These are phyloP conservation scores for Podabrus alpinus DNA, from an alignment of 2,888 invertebrate species.

Conservation along the genomic window DNA sequence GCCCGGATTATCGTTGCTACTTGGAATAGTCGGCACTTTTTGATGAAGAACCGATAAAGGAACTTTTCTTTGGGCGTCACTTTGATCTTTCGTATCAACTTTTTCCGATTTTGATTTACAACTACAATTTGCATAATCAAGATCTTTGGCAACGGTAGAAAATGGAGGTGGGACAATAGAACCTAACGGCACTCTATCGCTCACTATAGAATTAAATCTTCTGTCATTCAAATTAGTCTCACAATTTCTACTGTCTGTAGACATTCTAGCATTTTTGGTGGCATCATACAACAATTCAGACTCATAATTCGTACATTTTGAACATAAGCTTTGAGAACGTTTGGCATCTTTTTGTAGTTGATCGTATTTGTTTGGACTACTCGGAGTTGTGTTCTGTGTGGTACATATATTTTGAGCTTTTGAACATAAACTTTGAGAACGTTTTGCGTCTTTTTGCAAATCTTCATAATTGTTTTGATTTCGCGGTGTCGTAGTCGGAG, in stretches of 20 bases:
- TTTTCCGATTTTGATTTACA: background rate
- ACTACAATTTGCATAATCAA: no score
- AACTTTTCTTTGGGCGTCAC: background rate
- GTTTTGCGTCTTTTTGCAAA: background rate
- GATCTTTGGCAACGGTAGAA: background rate
- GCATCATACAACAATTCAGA: background rate
- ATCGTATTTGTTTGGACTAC: background rate
- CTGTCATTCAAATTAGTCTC: background rate
- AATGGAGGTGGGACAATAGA: background rate
- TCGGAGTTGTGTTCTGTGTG: background rate
- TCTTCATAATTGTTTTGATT: background rate
- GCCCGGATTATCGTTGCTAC: background rate
- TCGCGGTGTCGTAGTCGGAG: background rate
- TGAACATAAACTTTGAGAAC: background rate
- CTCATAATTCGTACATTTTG: background rate
- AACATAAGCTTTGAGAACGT: background rate
- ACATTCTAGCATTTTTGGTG: background rate
- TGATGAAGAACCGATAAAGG: background rate
- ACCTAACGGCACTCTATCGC: background rate
- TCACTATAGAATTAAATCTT: background rate
- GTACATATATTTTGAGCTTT: background rate
- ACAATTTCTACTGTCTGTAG: background rate
- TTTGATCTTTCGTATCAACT: background rate
- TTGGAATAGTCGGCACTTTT: background rate
- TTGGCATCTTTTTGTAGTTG: background rate